Evolutionary conservation across 2,113 vertebrate genomes (phyloP).

Genomic region (Cettia cetti): DNA sequence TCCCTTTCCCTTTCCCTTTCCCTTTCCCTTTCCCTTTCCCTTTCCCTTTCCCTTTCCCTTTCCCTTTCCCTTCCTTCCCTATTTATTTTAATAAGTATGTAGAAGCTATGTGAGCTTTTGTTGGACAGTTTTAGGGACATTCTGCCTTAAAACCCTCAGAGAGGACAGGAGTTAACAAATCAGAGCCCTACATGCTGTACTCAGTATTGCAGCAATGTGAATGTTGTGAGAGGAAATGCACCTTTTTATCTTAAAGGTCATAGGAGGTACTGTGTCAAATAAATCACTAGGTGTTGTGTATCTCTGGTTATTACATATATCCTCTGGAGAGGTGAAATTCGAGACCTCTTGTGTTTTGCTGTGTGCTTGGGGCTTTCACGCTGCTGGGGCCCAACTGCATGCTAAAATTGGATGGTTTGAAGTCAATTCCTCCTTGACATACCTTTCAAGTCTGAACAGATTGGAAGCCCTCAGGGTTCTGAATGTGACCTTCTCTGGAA

Average conservation of each 20-base stretch:
- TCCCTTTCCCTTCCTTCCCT: too few relatives aligned
- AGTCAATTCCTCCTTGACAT: constrained; percentile 47
- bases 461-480: constrained; percentile 41
- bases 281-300: not conserved
- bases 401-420: constrained; percentile 16
- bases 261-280: not conserved
- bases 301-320: not conserved
- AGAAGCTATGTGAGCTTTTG: not conserved
- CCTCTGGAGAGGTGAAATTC: not conserved
- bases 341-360: not conserved
- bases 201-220: rapidly evolving
- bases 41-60: not conserved
- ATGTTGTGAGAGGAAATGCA: not conserved
- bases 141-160: not conserved
- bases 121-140: not conserved
- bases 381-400: not conserved
- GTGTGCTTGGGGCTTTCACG: not conserved
- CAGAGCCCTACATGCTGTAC: not conserved
- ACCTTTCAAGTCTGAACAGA: constrained; percentile 63
- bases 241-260: not conserved
- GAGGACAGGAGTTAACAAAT: not conserved
- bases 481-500: constrained; percentile 56
- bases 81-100: not conserved
- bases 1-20: not conserved
- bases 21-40: not conserved